phyloP scores from a whole-genome alignment of 1,140 invertebrate genomes.

The Lasaia peninsularis region DNA sequence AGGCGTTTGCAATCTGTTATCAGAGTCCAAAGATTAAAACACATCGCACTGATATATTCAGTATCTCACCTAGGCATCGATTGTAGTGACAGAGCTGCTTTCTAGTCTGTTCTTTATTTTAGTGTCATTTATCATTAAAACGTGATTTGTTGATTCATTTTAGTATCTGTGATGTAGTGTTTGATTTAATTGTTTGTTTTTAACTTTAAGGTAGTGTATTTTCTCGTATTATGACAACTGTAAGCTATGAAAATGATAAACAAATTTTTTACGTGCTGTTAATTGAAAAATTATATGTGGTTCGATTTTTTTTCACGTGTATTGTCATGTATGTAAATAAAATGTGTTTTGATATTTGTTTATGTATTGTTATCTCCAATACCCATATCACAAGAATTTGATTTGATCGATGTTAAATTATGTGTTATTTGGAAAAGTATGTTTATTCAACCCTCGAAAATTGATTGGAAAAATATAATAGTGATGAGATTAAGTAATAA shows the following conservation, averaged over 20 bases:
- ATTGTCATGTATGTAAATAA: no score
- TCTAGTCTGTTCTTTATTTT: background rate
- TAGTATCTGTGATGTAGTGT: background rate
- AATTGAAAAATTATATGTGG: background rate
- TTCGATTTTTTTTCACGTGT: background rate
- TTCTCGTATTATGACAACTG: background rate
- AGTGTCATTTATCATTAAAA: background rate
- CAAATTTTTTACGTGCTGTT: background rate
- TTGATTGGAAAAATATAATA: no score
- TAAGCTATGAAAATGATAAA: background rate
- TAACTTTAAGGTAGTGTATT: conserved; percentile 1
- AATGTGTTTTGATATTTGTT: no score
- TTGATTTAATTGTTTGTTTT: conserved; percentile 7
- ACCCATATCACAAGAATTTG: no score
- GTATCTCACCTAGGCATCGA: background rate
- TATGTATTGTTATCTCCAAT: no score
- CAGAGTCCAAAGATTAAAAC: background rate
- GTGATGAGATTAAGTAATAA: no score
- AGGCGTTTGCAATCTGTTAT: background rate
- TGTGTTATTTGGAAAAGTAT: no score
- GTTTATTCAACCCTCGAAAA: no score
- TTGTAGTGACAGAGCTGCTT: background rate
- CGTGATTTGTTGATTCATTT: background rate
- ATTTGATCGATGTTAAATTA: no score
- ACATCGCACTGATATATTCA: background rate